phyloP scores from a whole-genome alignment of 2,888 invertebrate species.

The Cosmia pyralina region DNA sequence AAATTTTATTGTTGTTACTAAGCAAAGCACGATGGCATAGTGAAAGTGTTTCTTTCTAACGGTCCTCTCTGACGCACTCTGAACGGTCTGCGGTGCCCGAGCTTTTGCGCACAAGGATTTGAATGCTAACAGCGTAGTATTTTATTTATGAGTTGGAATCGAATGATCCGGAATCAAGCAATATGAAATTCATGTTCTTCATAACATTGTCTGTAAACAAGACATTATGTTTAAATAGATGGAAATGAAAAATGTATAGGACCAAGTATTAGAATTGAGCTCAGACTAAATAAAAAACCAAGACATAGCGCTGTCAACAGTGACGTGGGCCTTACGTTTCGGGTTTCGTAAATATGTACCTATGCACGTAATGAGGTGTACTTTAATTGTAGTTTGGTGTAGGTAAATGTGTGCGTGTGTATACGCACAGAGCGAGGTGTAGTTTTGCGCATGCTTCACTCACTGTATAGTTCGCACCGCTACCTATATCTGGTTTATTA shows the following conservation, averaged over 20 bases:
- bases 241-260: constrained; percentile 27
- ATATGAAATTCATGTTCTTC: constrained; percentile 47
- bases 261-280: neutral
- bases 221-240: constrained; percentile 17
- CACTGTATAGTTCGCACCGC: no score
- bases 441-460: no score
- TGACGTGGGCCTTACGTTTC: no score
- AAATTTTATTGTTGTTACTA: constrained; percentile 23
- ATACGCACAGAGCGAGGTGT: no score
- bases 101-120: constrained; percentile 42
- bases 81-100: constrained; percentile 39
- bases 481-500: no score
- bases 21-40: constrained; percentile 52
- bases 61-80: constrained; percentile 60
- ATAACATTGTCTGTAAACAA: constrained; percentile 29
- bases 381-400: no score
- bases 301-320: no score
- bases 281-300: no score
- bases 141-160: constrained; percentile 34
- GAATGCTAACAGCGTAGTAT: constrained; percentile 31
- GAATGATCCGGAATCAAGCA: constrained; percentile 25
- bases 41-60: constrained; percentile 71
- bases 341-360: no score
- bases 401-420: no score
- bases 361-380: no score